Evolutionary conservation across 1,140 invertebrate genomes (phyloP), one percentile per base, ranked within the genome.

Genomic region (Stratiolaelaps scimitus): DNA sequence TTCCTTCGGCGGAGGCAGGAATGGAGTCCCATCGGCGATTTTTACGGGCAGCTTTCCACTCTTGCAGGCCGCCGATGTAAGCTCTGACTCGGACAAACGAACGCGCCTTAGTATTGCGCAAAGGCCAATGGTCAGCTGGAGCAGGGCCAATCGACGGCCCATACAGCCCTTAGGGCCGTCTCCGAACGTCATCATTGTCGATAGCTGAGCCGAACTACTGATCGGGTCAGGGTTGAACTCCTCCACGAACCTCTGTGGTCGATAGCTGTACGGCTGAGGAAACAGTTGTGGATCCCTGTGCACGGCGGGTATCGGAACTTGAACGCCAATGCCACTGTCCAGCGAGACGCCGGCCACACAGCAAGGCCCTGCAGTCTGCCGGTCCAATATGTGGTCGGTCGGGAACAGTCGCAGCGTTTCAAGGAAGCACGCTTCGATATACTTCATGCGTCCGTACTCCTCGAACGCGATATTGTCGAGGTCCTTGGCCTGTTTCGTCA

Each of bases 401-500:
- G 47, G 47, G 15, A 23, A 48, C 47, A 48, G 28, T 7, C 47
- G 47, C 7, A 48, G 47, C 7, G 47, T 48, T 15, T 48, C 47
- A 15, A 15, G 4, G 15, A 48, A 48, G 47, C 47, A 48, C 20
- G 47, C 47, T 48, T 48, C 47, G 15, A 48, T 28, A 48, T 6
- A 48, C 15, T 48, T 48, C 47, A 48, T 48, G 7, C 15, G 20
- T 7, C 47, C 5, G 47, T 48, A 48, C 7, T 48, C 47, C 7
- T 48, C 47, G 47, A 23, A 60, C 17, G 23, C 34, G 1, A 26
- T 60, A 26, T 60, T 60, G 23, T 17, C 10, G 15, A 26, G 4
- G 10, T 60, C 15, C 2, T 15, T 19, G 2, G 34, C 53, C 2
- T 20, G 15, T 23, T 60, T 23, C 23, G 26, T 6, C 1, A 85